phyloP scores from a whole-genome alignment of 2,888 invertebrate genomes.

The Hydrotaea diabolus region DNA sequence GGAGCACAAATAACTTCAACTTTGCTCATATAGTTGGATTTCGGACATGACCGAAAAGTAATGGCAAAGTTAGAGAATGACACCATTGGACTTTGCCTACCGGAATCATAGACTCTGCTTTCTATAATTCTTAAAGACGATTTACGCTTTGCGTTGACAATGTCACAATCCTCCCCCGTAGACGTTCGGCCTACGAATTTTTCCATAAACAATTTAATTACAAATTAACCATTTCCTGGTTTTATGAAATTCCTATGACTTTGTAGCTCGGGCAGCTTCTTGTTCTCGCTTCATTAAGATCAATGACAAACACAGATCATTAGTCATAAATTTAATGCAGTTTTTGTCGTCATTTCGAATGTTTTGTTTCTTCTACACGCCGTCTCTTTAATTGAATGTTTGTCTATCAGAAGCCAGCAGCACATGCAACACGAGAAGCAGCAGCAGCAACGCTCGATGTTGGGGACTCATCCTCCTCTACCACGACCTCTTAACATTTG shows the following conservation, averaged over 20 bases:
- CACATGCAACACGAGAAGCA: not conserved
- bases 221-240: constrained; percentile 37
- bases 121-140: too few relatives aligned
- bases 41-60: too few relatives aligned
- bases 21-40: too few relatives aligned
- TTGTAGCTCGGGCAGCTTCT: not conserved
- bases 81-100: too few relatives aligned
- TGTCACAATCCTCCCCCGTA: too few relatives aligned
- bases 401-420: not conserved
- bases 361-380: not conserved
- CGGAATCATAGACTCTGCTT: too few relatives aligned
- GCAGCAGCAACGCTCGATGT: not conserved
- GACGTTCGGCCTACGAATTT: too few relatives aligned
- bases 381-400: constrained; percentile 30
- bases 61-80: too few relatives aligned
- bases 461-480: not conserved
- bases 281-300: constrained; percentile 28
- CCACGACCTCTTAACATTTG: constrained; percentile 58
- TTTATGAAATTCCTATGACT: not conserved
- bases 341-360: constrained; percentile 20
- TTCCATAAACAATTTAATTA: not conserved
- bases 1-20: too few relatives aligned
- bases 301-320: constrained; percentile 46
- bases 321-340: constrained; percentile 50
- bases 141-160: too few relatives aligned